Conservation (phyloP, 2,888 invertebrate genomes). For the Ramazzottius varieornatus region DNA sequence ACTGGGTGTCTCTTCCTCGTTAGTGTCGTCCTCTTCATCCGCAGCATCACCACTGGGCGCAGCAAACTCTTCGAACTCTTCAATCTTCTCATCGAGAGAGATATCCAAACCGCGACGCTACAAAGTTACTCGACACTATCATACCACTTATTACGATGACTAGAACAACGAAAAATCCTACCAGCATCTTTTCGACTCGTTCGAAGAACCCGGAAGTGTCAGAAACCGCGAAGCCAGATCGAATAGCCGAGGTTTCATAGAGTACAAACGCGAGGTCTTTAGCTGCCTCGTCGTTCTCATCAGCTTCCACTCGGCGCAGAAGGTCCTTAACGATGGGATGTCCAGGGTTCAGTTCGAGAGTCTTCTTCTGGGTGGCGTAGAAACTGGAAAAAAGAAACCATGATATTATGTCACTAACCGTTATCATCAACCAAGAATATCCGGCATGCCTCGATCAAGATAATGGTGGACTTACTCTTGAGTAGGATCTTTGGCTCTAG, state of each 20-base stretch:
- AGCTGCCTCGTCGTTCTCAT: conserved; percentile 47
- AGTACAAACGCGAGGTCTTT: conserved; percentile 61
- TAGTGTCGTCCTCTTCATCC: conserved; percentile 18
- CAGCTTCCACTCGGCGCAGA: conserved; percentile 45
- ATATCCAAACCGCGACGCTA: conserved; percentile 47
- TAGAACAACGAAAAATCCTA: too few species aligned
- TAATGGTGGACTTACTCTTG: conserved; percentile 29
- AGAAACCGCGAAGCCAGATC: conserved; percentile 71
- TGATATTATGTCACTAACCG: too few species aligned
- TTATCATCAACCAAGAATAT: not conserved
- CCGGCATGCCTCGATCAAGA: not conserved
- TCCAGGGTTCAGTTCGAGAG: conserved; percentile 80
- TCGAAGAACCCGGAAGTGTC: conserved; percentile 67
- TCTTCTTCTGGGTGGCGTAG: conserved; percentile 78
- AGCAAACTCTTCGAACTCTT: conserved; percentile 12
- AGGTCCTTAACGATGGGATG: conserved; percentile 84
- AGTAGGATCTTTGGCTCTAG: conserved; percentile 72
- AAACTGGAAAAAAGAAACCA: conserved; percentile 30
- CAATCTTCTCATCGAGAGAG: conserved; percentile 39
- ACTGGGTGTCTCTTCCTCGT: conserved; percentile 16
- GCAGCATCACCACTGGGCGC: conserved; percentile 9
- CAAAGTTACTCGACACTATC: too few species aligned
- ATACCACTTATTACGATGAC: too few species aligned
- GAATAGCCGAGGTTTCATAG: conserved; percentile 59
- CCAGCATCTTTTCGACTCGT: conserved; percentile 68